phyloP scores from a whole-genome alignment of 2,888 invertebrate genomes.

The Thecophora atra region DNA sequence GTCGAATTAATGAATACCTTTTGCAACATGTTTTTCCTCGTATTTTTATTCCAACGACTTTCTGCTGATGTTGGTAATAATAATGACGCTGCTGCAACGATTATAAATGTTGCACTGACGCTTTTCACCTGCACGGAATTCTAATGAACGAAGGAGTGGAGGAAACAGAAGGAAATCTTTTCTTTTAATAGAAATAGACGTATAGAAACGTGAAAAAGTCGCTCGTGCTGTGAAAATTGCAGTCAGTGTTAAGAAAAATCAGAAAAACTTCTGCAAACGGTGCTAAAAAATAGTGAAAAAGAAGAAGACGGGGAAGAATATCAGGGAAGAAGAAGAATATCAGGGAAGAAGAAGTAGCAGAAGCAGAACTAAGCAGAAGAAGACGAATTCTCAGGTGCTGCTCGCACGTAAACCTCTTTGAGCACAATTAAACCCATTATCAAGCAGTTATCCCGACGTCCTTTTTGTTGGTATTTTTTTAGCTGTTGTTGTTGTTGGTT shows the following conservation, averaged over 20 bases:
- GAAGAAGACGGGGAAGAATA: neutral
- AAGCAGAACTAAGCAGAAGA: neutral
- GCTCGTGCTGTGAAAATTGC: neutral
- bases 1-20: neutral
- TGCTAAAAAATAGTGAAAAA: neutral
- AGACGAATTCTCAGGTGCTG: slow-evolving; percentile 50
- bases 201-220: no score
- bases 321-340: neutral
- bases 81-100: no score
- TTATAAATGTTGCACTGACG: no score
- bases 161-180: no score
- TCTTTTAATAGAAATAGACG: no score
- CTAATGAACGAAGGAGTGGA: no score
- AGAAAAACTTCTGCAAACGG: neutral
- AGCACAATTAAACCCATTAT: slow-evolving; percentile 61
- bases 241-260: neutral
- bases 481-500: neutral
- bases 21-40: no score
- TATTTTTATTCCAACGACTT: no score
- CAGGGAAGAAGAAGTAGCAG: neutral
- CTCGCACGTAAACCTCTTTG: slow-evolving; percentile 55
- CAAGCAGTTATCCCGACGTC: slow-evolving; percentile 38
- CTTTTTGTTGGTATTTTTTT: neutral
- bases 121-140: no score
- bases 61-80: no score